Percentiles rank a stretch among this genome's conserved stretches.
Conservation (phyloP, 2,113 vertebrate genomes). For the Oncorhynchus gorbuscha region DNA sequence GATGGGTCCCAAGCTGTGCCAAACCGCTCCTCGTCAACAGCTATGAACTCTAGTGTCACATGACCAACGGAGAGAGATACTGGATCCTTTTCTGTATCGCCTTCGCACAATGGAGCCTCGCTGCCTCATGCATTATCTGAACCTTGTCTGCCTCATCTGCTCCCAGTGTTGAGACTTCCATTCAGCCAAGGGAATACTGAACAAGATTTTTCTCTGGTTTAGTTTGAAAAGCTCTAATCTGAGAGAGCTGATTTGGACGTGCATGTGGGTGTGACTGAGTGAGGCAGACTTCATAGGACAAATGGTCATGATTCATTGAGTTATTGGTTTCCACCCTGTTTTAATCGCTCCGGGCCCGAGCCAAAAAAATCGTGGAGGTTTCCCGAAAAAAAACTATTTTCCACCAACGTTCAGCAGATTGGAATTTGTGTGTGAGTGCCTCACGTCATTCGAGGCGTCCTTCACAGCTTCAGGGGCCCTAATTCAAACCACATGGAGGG, state of each 20-base stretch:
- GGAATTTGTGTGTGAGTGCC: constrained; percentile 87
- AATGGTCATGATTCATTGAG: constrained; percentile 72
- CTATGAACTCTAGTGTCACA: constrained; percentile 66
- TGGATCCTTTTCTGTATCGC: constrained; percentile 59
- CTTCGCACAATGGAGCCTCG: constrained; percentile 61
- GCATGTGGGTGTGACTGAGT: constrained; percentile 62
- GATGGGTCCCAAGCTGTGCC: constrained; percentile 68
- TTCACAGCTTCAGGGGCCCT: constrained; percentile 84
- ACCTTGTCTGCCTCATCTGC: constrained; percentile 45
- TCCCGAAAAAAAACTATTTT: constrained; percentile 73
- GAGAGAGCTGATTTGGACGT: constrained; percentile 51
- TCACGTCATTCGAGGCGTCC: constrained; percentile 81
- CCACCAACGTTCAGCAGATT: constrained; percentile 84
- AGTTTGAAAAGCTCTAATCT: constrained; percentile 18
- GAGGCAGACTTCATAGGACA: constrained; percentile 69
- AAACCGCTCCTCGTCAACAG: constrained; percentile 70
- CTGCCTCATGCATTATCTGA: constrained; percentile 57
- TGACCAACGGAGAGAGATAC: constrained; percentile 58
- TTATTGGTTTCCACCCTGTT: constrained; percentile 75
- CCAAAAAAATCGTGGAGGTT: constrained; percentile 69
- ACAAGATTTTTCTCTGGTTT: constrained; percentile 34
- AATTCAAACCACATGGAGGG: constrained; percentile 95
- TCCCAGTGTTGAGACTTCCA: constrained; percentile 46
- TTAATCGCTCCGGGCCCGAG: constrained; percentile 73
- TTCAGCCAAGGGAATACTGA: constrained; percentile 37